Evolutionary conservation across 2,888 invertebrate species (phyloP), one percentile per base, ranked within the genome.

Genomic region (Apodemia zela): DNA sequence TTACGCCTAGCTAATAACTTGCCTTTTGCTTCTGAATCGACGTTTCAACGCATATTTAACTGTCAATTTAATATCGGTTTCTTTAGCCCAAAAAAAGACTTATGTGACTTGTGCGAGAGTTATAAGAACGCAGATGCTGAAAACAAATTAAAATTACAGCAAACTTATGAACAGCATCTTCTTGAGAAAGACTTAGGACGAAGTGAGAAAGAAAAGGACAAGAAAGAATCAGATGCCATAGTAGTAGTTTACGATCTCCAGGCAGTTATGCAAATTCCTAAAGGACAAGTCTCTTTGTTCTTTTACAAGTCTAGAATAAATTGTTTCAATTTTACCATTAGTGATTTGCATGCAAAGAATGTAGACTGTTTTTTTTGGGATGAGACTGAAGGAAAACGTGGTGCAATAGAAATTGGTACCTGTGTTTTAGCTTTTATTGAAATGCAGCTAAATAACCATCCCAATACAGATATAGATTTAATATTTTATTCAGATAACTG

Each of bases 281-380:
- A 42, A 11, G n/a, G 15, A 13, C 42, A 42, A 15, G 42, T 42
- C 5, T 42, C 42, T 4, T 4, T 15, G 3, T 42, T 15, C 47
- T 71, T 61, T 59, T 71, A 73, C 57, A 70, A 68, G 59, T 65
- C 63, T 29, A 69, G 62, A 66, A 60, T 70, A 5, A 71, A 71
- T 42, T 70, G 61, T 35, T 61, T 63, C 11, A 62, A 61, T 45
- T 63, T 66, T 62, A 66, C 63, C n/a, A 29, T 63, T 62, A 66
- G 65, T 58, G 68, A 71, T 25, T 60, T 69, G 10, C 21, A 59
- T 15, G 63, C 63, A 33, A 64, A 69, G 7, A 18, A 25, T 58
- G 58, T 18, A n/a, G 38, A 54, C 21, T 69, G 68, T 60, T 69
- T 60, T 60, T 70, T 72, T 63, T 69, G 69, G 69, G 63, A 69